phyloP scores from a whole-genome alignment of 2,113 vertebrate genomes.

The Gorsachius goisagi region DNA sequence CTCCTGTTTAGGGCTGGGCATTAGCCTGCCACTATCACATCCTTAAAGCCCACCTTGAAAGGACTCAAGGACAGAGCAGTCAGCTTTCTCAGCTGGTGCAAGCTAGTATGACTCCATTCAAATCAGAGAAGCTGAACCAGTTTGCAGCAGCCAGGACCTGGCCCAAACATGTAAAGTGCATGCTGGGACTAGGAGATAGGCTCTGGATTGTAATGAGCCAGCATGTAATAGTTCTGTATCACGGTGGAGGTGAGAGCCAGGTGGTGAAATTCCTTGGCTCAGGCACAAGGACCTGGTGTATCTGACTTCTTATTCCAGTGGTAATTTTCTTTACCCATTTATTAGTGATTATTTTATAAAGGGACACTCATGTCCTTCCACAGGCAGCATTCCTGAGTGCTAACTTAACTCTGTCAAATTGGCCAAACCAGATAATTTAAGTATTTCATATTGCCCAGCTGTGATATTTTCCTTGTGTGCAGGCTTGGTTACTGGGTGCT shows the following conservation, averaged over 20 bases:
- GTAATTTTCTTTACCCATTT: constrained; percentile 19
- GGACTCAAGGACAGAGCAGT: not conserved
- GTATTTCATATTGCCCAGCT: not conserved
- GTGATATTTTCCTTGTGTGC: not conserved
- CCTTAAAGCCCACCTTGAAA: not conserved
- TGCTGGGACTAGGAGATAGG: not conserved
- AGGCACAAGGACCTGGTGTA: not conserved
- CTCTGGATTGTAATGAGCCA: not conserved
- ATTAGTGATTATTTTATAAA: not conserved
- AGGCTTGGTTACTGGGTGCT: not conserved
- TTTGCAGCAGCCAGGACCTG: constrained; percentile 6
- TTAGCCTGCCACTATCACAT: not conserved
- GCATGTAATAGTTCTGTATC: not conserved
- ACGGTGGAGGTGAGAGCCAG: constrained; percentile 1
- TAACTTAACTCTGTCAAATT: not conserved
- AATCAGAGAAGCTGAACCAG: constrained; percentile 22
- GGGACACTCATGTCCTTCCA: not conserved
- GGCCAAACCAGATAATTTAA: not conserved
- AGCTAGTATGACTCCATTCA: not conserved
- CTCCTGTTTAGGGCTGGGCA: not conserved
- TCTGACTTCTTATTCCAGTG: not conserved
- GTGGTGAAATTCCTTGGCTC: constrained; percentile 36
- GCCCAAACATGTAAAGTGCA: constrained; percentile 1
- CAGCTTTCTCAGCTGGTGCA: constrained; percentile 5
- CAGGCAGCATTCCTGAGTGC: not conserved